Evolutionary conservation across 2,888 invertebrate species (phyloP), one percentile per base, ranked within the genome.

Genomic region (Caenorhabditis afra): DNA sequence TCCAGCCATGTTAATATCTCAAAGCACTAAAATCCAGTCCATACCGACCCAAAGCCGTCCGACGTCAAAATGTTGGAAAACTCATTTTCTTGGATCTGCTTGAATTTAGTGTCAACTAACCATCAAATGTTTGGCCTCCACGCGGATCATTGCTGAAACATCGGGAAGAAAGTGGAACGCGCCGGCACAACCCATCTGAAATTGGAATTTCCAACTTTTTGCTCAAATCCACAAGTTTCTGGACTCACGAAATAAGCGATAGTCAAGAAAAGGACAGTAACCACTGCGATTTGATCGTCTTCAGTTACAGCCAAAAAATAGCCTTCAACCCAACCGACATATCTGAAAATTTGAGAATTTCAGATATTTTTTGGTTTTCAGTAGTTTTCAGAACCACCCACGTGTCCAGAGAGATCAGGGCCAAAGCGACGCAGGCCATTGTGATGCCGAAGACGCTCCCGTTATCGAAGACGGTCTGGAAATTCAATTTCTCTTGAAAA

Each of bases 181-280:
- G 1, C 47, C n/a, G n/a, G n/a, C 47, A 16, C n/a, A 47, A 16
- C 7, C 8, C 47, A 47, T 47, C 47, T 47, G 47, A 47, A 47
- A 16, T 44, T 11, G 44, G 11, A 44, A 7, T n/a, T 44, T 44
- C 11, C 44, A 47, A 16, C 16, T 47, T 47, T 22, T 49, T 22
- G 10, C 22, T 3, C 18, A 14, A 14, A n/a, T n/a, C 14, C n/a
- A 12, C 47, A 47, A 47, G 8, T 18, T 47, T 18, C 49, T 3
- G 10, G 22, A 52, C 52, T 14, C 29, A 52, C 52, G n/a, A 52
- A 52, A 52, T 52, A 52, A 1, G 29, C 29, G 29, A 52, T n/a
- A 8, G 7, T n/a, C 5, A 3, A 23, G n/a, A 52, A 52, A 3
- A 52, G 0, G 29, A 29, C 23, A 16, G 29, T 20, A 3, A 52